These are phyloP conservation scores for Julus scanicus DNA, from an alignment of 2,888 invertebrate species.

Conservation along the genomic window DNA sequence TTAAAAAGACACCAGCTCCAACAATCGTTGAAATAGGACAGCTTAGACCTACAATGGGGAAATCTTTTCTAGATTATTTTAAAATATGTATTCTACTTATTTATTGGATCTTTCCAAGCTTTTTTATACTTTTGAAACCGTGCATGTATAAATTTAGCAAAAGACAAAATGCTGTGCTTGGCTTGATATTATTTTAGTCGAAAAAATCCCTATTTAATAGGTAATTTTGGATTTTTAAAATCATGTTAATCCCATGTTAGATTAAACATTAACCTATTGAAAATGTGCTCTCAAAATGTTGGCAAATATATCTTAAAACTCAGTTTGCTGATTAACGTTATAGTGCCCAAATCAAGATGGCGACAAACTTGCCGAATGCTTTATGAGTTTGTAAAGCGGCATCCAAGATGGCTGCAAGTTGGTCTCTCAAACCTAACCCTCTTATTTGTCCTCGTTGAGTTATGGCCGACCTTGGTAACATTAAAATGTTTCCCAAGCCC, in stretches of 20 bases:
- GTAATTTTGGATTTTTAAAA: no score
- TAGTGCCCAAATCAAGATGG: not conserved
- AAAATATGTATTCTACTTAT: conserved; percentile 13
- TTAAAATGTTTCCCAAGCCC: not conserved
- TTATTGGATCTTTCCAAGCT: not conserved
- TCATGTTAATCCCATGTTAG: no score
- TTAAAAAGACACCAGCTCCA: conserved; percentile 29
- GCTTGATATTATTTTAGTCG: not conserved
- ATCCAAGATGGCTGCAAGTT: not conserved
- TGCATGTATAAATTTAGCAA: not conserved
- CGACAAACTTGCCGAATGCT: not conserved
- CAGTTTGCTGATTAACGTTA: not conserved
- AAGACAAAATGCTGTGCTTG: not conserved
- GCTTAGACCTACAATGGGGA: conserved; percentile 24
- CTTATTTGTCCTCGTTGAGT: not conserved
- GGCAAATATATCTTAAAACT: no score
- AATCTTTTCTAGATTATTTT: conserved; percentile 39
- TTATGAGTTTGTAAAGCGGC: no score
- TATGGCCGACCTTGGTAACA: conserved; percentile 14
- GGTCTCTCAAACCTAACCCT: not conserved
- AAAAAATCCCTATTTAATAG: no score
- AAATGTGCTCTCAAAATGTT: no score
- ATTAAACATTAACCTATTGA: no score
- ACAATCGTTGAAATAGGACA: conserved; percentile 39
- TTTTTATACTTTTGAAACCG: not conserved